These are phyloP conservation scores for Spisula subtruncata DNA, from an alignment of 2,888 invertebrate genomes.

Conservation along the genomic window DNA sequence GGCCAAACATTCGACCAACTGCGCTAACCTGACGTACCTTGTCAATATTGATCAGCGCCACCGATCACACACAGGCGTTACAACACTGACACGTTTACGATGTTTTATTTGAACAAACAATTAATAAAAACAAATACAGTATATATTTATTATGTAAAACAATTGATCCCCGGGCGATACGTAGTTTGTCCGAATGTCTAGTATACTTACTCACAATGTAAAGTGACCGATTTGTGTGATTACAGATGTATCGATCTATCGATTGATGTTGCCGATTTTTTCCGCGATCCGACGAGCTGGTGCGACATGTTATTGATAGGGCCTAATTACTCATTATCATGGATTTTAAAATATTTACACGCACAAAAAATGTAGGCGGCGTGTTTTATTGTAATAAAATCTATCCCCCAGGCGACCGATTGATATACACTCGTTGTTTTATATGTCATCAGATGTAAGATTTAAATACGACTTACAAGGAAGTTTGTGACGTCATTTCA, in stretches of 20 bases:
- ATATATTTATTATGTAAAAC: background rate
- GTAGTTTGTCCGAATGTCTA: background rate
- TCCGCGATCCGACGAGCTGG: background rate
- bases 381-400: background rate
- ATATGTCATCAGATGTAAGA: background rate
- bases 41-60: too few species aligned
- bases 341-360: slow-evolving; percentile 5
- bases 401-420: background rate
- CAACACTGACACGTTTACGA: background rate
- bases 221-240: background rate
- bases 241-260: too few species aligned
- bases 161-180: background rate
- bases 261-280: background rate
- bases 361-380: background rate
- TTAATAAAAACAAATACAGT: background rate
- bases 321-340: background rate
- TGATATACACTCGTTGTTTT: background rate
- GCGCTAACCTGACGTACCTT: too few species aligned
- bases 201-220: background rate
- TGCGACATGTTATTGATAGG: background rate
- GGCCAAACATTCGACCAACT: too few species aligned
- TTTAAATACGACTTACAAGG: background rate
- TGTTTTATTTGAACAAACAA: background rate
- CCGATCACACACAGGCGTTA: too few species aligned
- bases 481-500: slow-evolving; percentile 15